Percentiles rank a stretch among this genome's conserved stretches.
phyloP scores from a whole-genome alignment of 2,113 vertebrate species.

The Amblyornis subalaris region DNA sequence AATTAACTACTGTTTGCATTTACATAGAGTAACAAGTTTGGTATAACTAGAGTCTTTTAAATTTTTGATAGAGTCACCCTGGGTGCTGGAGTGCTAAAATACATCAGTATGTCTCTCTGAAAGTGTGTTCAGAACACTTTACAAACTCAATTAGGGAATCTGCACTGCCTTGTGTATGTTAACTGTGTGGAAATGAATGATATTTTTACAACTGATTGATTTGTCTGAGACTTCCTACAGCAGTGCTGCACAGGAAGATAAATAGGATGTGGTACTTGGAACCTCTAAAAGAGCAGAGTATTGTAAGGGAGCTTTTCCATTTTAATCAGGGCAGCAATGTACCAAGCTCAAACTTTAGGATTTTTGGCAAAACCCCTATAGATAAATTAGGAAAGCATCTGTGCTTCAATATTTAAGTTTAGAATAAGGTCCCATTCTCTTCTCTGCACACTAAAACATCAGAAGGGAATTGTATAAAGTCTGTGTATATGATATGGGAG shows the following conservation, averaged over 20 bases:
- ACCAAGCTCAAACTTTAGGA: neutral
- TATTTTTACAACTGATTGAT: neutral
- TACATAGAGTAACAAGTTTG: neutral
- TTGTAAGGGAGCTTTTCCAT: neutral
- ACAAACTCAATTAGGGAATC: neutral
- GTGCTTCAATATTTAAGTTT: neutral
- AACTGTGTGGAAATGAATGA: neutral
- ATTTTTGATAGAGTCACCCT: neutral
- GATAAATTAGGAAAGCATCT: neutral
- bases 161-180: neutral
- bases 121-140: neutral
- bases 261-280: neutral
- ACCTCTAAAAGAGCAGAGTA: neutral
- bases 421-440: neutral
- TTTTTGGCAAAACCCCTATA: neutral
- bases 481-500: neutral
- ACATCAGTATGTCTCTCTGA: neutral
- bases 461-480: neutral
- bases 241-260: neutral
- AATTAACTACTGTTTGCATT: conserved; percentile 12
- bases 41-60: neutral
- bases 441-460: neutral
- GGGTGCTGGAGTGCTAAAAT: neutral
- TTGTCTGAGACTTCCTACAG: neutral
- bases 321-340: neutral